Conservation (phyloP, 1,140 invertebrate species). For the Drosophila paulistorum region DNA sequence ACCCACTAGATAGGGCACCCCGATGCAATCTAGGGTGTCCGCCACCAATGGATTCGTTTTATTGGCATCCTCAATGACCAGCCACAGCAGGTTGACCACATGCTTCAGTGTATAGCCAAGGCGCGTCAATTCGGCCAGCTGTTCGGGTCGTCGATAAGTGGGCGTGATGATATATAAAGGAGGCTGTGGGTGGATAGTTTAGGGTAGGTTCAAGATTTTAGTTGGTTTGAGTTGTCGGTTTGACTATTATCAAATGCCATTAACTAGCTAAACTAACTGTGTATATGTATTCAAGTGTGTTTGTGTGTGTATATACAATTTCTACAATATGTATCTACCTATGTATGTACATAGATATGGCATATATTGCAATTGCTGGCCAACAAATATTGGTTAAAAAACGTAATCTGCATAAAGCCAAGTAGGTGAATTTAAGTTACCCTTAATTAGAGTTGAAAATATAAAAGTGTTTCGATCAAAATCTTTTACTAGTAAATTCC, state of each 20-base stretch:
- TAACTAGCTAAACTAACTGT: conserved; percentile 28
- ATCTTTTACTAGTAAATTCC: too few species aligned
- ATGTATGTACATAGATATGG: conserved; percentile 2
- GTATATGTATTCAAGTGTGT: neutral
- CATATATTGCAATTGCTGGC: conserved; percentile 35
- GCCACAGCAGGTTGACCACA: conserved; percentile 93
- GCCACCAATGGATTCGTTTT: conserved; percentile 86
- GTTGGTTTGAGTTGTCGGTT: conserved; percentile 27
- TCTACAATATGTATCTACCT: conserved; percentile 1
- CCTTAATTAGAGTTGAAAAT: too few species aligned
- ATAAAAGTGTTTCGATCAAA: too few species aligned
- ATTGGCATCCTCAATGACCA: conserved; percentile 94
- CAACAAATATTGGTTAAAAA: conserved; percentile 54
- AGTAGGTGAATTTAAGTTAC: neutral
- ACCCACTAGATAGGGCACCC: conserved; percentile 89
- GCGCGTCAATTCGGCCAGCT: conserved; percentile 95
- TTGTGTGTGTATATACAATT: conserved; percentile 14
- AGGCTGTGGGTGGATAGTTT: conserved; percentile 65
- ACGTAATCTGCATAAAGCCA: conserved; percentile 22
- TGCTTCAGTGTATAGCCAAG: conserved; percentile 95
- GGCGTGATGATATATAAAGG: conserved; percentile 93
- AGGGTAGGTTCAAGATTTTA: conserved; percentile 7
- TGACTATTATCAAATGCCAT: conserved; percentile 19
- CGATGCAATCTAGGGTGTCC: conserved; percentile 87
- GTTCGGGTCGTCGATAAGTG: conserved; percentile 94